Percentiles rank a stretch among this genome's conserved stretches.
These are phyloP conservation scores for Cosmia trapezina DNA, from an alignment of 2,888 invertebrate genomes.

Conservation along the genomic window DNA sequence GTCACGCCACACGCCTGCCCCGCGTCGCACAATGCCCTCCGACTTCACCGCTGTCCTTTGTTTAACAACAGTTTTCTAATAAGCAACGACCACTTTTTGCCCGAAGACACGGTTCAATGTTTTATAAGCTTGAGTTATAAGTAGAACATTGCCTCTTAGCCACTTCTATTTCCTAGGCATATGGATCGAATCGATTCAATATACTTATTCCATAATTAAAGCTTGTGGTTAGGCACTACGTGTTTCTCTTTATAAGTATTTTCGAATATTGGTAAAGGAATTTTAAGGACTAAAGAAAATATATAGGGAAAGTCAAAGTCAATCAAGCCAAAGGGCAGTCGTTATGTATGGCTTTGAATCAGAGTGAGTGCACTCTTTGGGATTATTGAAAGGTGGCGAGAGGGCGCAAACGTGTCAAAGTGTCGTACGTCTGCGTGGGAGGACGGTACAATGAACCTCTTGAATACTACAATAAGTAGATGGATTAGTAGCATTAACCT, in stretches of 20 bases:
- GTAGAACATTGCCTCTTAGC: constrained; percentile 20
- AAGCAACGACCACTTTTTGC: constrained; percentile 59
- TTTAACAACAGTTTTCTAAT: constrained; percentile 67
- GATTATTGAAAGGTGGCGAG: constrained; percentile 41
- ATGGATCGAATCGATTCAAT: neutral
- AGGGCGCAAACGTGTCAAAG: constrained; percentile 49
- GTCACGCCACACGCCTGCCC: constrained; percentile 77
- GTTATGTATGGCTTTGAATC: constrained; percentile 37
- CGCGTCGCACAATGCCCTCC: constrained; percentile 80
- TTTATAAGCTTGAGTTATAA: constrained; percentile 32
- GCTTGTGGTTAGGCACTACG: neutral
- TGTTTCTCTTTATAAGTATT: neutral
- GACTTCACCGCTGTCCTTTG: constrained; percentile 72
- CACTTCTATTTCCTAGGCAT: constrained; percentile 4
- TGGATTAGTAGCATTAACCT: constrained; percentile 6
- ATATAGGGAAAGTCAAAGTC: neutral
- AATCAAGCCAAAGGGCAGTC: constrained; percentile 10
- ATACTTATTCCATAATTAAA: neutral
- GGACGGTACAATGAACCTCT: constrained; percentile 15
- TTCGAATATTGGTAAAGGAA: neutral
- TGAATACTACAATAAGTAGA: constrained; percentile 20
- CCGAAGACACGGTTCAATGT: constrained; percentile 53
- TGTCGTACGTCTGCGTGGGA: constrained; percentile 26
- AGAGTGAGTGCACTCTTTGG: constrained; percentile 56
- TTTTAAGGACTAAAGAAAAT: neutral